Percentiles rank a stretch among this genome's conserved stretches.
phyloP scores from a whole-genome alignment of 2,797 vertebrate genomes.

The Acomys russatus region DNA sequence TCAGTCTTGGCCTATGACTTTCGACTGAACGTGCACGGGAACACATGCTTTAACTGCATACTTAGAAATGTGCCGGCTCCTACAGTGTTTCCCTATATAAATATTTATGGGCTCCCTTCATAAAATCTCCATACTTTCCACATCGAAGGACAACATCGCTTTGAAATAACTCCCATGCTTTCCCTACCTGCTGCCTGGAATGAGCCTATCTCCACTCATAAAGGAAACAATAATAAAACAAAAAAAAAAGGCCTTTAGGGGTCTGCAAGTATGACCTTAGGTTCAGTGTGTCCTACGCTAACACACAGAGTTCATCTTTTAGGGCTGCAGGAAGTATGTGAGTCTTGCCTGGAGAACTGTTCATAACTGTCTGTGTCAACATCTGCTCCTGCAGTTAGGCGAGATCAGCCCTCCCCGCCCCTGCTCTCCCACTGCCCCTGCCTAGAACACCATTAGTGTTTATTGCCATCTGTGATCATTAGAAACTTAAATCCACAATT shows the following conservation, averaged over 20 bases:
- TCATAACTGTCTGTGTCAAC: constrained; percentile 21
- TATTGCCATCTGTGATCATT: constrained; percentile 63
- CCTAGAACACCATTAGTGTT: background rate
- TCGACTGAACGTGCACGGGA: background rate
- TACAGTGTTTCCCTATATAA: background rate
- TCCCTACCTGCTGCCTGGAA: background rate
- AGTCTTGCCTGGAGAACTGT: constrained; percentile 58
- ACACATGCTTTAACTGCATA: background rate
- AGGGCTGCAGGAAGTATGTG: background rate
- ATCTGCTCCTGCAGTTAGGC: constrained; percentile 21
- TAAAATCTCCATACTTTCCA: background rate
- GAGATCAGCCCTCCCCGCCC: background rate
- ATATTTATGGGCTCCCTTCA: background rate
- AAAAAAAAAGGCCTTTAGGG: constrained; percentile 69
- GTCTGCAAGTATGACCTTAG: constrained; percentile 60
- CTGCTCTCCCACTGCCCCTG: too few species aligned
- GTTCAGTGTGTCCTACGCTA: background rate
- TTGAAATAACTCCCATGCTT: background rate
- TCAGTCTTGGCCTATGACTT: background rate
- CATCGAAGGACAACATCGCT: background rate
- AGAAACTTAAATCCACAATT: constrained; percentile 63
- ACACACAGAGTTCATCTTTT: background rate
- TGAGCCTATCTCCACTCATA: background rate
- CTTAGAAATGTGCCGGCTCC: background rate
- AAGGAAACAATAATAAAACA: constrained; percentile 68